phyloP scores from a whole-genome alignment of 64 coral and sea anemone genomes.

The Orbicella faveolata region DNA sequence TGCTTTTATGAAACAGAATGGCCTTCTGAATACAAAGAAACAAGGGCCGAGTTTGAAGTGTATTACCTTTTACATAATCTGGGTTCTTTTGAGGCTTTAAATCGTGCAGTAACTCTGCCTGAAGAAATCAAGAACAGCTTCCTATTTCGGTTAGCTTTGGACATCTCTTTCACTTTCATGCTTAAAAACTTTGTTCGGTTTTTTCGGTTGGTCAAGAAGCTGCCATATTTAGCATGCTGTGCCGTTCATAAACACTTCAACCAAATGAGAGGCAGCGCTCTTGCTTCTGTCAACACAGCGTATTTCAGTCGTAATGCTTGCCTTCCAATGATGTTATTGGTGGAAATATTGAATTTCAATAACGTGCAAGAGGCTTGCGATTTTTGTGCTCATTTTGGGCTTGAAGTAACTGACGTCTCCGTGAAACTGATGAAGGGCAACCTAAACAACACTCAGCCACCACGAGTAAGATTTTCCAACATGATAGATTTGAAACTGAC shows the following conservation, averaged over 20 bases:
- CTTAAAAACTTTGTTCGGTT: constrained; percentile 76
- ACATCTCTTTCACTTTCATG: constrained; percentile 38
- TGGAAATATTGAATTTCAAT: constrained; percentile 56
- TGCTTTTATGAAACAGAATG: constrained; percentile 44
- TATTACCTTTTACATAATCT: constrained; percentile 79
- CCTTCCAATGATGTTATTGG: constrained; percentile 14
- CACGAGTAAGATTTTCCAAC: neutral
- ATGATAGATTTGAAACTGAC: neutral
- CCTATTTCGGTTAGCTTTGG: constrained; percentile 30
- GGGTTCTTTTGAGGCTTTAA: constrained; percentile 57
- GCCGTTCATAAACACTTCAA: constrained; percentile 69
- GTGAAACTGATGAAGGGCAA: constrained; percentile 22
- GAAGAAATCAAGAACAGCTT: constrained; percentile 30
- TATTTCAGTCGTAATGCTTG: constrained; percentile 44
- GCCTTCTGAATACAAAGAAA: neutral
- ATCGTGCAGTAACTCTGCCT: constrained; percentile 50
- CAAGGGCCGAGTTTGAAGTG: constrained; percentile 75
- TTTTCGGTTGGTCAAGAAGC: constrained; percentile 54
- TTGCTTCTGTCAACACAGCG: constrained; percentile 60
- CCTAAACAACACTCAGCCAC: neutral
- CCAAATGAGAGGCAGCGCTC: constrained; percentile 39
- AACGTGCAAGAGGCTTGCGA: constrained; percentile 50
- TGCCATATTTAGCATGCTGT: constrained; percentile 83
- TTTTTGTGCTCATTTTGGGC: constrained; percentile 57
- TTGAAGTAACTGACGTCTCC: constrained; percentile 9